These are phyloP conservation scores for Styela plicata DNA, from an alignment of 23 tunicate species.

Conservation along the genomic window DNA sequence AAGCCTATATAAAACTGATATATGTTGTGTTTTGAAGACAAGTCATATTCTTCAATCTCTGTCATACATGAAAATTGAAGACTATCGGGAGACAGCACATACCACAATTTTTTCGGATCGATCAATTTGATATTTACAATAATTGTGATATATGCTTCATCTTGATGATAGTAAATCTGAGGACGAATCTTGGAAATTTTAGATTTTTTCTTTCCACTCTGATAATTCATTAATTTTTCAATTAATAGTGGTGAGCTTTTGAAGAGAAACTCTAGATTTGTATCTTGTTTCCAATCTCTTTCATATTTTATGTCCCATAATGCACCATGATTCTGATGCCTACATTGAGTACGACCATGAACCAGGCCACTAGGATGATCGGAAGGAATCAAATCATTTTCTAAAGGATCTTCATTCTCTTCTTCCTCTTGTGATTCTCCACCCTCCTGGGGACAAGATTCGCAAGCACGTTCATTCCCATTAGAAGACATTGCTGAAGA, in stretches of 20 bases:
- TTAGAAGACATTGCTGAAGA: not conserved
- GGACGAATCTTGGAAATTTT: conserved; percentile 3
- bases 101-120: conserved; percentile 38
- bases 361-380: conserved; percentile 22
- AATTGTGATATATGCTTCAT: conserved; percentile 1
- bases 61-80: conserved; percentile 75
- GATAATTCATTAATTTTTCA: not conserved
- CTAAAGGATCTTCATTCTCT: not conserved
- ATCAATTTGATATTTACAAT: conserved; percentile 16
- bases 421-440: not conserved
- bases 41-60: conserved; percentile 41
- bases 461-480: not conserved
- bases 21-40: conserved; percentile 48
- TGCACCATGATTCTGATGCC: conserved; percentile 13
- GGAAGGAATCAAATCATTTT: not conserved
- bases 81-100: conserved; percentile 47
- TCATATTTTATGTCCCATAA: conserved; percentile 15
- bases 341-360: not conserved
- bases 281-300: not conserved
- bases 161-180: conserved; percentile 8
- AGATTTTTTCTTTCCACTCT: not conserved
- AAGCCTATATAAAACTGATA: conserved; percentile 63
- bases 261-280: not conserved
- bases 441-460: not conserved
- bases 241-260: not conserved